Conservation (phyloP, 2,888 invertebrate species). For the Epicampocera succincta region DNA sequence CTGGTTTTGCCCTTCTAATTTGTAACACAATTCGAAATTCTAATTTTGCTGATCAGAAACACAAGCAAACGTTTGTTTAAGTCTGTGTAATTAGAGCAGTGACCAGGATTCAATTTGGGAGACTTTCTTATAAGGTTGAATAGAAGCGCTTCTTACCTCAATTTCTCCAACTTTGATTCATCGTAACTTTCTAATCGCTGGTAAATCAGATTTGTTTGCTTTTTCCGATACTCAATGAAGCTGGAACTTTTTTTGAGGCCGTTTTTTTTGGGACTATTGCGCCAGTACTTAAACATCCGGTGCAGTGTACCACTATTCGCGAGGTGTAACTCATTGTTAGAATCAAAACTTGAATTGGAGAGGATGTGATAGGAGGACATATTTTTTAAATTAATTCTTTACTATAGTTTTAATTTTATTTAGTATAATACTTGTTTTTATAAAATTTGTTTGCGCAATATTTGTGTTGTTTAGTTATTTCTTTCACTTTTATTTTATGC, state of each 20-base stretch:
- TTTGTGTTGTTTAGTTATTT: not conserved
- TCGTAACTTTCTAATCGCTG: conserved; percentile 77
- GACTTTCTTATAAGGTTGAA: not conserved
- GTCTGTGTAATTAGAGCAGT: not conserved
- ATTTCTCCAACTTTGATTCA: conserved; percentile 74
- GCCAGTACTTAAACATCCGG: conserved; percentile 78
- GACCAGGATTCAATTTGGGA: conserved; percentile 23
- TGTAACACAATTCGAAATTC: too few species aligned
- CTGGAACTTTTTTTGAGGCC: conserved; percentile 76
- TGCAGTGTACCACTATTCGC: conserved; percentile 71
- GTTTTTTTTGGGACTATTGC: conserved; percentile 75
- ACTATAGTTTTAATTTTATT: not conserved
- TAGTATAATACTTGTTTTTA: not conserved
- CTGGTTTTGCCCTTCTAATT: too few species aligned
- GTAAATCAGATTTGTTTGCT: conserved; percentile 71
- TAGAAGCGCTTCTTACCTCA: conserved; percentile 72
- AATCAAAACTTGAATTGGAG: conserved; percentile 68
- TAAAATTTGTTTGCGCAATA: too few species aligned
- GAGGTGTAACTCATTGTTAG: conserved; percentile 8
- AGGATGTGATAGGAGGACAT: conserved; percentile 76
- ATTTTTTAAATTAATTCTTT: not conserved
- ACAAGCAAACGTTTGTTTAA: too few species aligned
- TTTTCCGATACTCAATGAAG: conserved; percentile 74
- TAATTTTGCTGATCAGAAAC: too few species aligned
- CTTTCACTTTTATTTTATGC: not conserved